Percentiles rank a stretch among this genome's conserved stretches.
These are phyloP conservation scores for Octopus sinensis DNA, from an alignment of 1,140 invertebrate genomes.

Conservation along the genomic window DNA sequence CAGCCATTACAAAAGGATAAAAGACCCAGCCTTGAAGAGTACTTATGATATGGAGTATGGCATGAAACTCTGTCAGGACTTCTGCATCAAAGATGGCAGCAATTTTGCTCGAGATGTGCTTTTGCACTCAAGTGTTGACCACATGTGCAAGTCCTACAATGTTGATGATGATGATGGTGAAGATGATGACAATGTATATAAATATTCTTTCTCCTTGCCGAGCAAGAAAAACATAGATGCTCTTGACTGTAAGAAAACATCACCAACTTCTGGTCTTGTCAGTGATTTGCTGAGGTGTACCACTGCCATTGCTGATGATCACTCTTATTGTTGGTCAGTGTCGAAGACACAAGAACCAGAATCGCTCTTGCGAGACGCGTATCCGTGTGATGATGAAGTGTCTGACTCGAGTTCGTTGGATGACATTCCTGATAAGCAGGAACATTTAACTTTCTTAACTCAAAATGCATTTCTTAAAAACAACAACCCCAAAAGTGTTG, in stretches of 20 bases:
- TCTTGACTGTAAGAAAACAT: background rate
- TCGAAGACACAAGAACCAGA: background rate
- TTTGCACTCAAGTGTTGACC: background rate
- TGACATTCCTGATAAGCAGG: background rate
- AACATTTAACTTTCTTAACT: background rate
- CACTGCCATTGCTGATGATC: slow-evolving; percentile 8
- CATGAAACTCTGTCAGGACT: background rate
- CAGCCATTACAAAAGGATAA: background rate
- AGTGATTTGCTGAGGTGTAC: background rate
- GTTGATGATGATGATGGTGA: background rate
- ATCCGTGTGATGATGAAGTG: background rate
- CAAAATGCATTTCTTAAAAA: background rate
- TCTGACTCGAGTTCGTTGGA: background rate
- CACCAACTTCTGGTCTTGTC: background rate
- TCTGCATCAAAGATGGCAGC: background rate
- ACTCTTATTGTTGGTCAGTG: slow-evolving; percentile 13
- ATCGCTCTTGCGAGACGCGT: background rate
- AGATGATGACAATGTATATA: background rate
- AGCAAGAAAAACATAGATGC: background rate
- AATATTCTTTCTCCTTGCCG: background rate
- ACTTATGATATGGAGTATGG: background rate
- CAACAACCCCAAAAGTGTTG: background rate
- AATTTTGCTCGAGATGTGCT: background rate
- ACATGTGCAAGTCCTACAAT: background rate
- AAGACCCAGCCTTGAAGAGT: background rate